Percentiles rank a stretch among this genome's conserved stretches.
Conservation (phyloP, 2,797 vertebrate species). For the Sebastes cheni region DNA sequence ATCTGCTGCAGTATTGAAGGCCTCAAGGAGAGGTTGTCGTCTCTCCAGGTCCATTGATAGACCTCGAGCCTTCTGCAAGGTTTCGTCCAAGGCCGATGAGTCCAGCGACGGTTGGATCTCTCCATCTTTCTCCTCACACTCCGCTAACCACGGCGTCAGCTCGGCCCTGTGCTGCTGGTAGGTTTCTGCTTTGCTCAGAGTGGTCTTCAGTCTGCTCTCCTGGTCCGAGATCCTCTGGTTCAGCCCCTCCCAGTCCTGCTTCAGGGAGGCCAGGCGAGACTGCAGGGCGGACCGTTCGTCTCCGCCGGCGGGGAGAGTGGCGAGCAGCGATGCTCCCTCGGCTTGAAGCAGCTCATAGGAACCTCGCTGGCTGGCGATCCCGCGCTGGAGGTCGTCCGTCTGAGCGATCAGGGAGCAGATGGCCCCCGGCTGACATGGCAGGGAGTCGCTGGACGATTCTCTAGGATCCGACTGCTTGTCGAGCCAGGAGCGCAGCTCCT, state of each 20-base stretch:
- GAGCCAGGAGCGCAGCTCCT: conserved; percentile 93
- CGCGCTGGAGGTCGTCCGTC: conserved; percentile 91
- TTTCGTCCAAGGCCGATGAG: conserved; percentile 85
- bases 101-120: conserved; percentile 88
- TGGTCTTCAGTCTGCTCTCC: conserved; percentile 86
- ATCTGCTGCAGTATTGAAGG: conserved; percentile 91
- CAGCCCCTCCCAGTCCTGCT: conserved; percentile 91
- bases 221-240: conserved; percentile 85
- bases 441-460: conserved; percentile 71
- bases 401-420: conserved; percentile 88
- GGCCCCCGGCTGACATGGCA: conserved; percentile 88
- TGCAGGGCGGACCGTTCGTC: conserved; percentile 90
- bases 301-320: conserved; percentile 88
- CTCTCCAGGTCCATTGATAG: conserved; percentile 91
- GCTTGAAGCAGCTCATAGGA: conserved; percentile 95
- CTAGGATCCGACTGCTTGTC: conserved; percentile 83
- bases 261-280: conserved; percentile 84
- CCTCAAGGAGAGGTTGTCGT: conserved; percentile 88
- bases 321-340: conserved; percentile 89
- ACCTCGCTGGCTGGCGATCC: conserved; percentile 91
- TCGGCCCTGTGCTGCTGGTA: conserved; percentile 88
- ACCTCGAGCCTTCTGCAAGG: conserved; percentile 86
- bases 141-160: conserved; percentile 89
- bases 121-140: conserved; percentile 84
- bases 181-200: conserved; percentile 89